phyloP scores from a whole-genome alignment of 2,797 vertebrate species.

The Parauchenoglanis punctatus region DNA sequence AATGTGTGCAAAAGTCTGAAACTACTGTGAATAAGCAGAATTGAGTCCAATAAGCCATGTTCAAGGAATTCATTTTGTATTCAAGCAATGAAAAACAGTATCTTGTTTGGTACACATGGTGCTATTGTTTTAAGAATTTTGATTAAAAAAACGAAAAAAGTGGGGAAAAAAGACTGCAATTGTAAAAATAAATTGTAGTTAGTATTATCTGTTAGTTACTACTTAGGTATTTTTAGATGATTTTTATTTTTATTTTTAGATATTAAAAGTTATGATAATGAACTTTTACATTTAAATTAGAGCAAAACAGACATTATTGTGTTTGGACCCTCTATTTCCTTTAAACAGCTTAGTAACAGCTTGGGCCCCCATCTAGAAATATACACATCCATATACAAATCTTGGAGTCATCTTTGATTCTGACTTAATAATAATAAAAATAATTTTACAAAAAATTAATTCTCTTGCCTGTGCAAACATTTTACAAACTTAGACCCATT shows the following conservation, averaged over 20 bases:
- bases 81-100: background rate
- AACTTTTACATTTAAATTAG: background rate
- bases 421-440: too few species aligned
- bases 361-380: background rate
- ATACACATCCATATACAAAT: background rate
- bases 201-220: background rate
- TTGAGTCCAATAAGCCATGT: background rate
- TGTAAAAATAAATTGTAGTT: background rate
- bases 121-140: background rate
- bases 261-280: conserved; percentile 13
- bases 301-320: conserved; percentile 2
- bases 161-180: background rate
- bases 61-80: background rate
- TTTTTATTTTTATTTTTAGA: too few species aligned
- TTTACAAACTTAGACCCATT: background rate
- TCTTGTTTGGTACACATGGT: background rate
- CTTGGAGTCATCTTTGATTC: background rate
- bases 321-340: background rate
- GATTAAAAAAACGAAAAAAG: background rate
- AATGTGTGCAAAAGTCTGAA: background rate
- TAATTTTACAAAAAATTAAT: background rate
- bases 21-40: background rate
- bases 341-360: background rate
- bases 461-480: background rate
- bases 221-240: background rate